Evolutionary conservation across 2,888 invertebrate genomes (phyloP), one percentile per base, ranked within the genome.

Genomic region (Diarsia brunnea): DNA sequence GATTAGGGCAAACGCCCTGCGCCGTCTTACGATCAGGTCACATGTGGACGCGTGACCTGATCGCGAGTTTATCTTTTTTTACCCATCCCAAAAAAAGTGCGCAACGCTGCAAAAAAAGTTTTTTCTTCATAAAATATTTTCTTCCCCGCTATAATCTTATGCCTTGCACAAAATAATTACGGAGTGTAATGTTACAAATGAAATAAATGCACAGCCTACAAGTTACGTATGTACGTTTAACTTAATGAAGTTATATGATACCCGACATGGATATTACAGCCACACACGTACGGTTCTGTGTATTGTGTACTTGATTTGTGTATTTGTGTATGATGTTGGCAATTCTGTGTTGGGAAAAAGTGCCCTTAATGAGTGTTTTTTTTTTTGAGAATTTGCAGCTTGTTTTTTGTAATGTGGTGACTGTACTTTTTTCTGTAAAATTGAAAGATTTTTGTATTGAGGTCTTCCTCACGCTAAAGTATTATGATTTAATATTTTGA

Each of bases 201-300:
- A 86, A 89, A 89, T 85, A 88, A 90, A 89, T 87, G 88, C 88
- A 88, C 70, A 70, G 79, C 79, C 81, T 85, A 85, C 85, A 81
- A 85, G 86, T 88, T 80, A 87, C 76, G 77, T 83, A 81, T 78
- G 81, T 84, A 82, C 78, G 82, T 85, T 86, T 80, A 85, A 84
- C 76, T 75, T 89, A 90, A 91, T 90, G 87, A 90, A 89, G 88
- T 90, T 90, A 88, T 88, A 89, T 84, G 87, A 86, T 87, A 88
- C 75, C 76, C 66, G 55, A 70, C 77, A 73, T 72, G 81, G 75
- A 70, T 78, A 73, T 82, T 81, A 82, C 69, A 58, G 53, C 24
- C 38, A 63, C 53, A 68, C 45, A 53, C 16, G 27, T 58, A 58
- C n/a, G n/a, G n/a, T n/a, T n/a, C 47, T 53, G 43, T 70, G 45